Evolutionary conservation across 2,797 vertebrate genomes (phyloP).

Genomic region (Heteromormyrus szaboi): DNA sequence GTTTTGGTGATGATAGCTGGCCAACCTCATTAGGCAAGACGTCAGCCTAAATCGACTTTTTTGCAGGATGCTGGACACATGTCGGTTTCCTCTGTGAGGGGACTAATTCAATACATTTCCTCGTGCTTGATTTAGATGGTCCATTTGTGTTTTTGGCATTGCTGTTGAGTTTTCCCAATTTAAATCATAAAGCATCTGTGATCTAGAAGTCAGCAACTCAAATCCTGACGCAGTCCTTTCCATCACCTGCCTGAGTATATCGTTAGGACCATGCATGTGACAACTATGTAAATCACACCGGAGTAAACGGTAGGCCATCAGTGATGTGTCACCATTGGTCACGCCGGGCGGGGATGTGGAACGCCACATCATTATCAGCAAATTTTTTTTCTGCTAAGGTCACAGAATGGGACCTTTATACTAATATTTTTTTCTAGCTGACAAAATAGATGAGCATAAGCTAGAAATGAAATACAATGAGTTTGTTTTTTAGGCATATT

Average conservation of each 20-base stretch:
- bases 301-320: neutral
- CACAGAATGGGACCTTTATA: conserved; percentile 9
- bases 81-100: conserved; percentile 21
- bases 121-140: neutral
- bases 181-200: neutral
- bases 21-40: conserved; percentile 33
- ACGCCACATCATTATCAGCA: conserved; percentile 33
- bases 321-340: conserved; percentile 46
- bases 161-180: conserved; percentile 2
- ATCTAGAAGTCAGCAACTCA: conserved; percentile 22
- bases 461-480: conserved; percentile 27
- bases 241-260: conserved; percentile 46
- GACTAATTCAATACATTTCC: neutral
- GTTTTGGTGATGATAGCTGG: conserved; percentile 33
- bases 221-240: conserved; percentile 34
- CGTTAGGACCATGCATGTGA: conserved; percentile 30
- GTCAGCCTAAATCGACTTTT: conserved; percentile 35
- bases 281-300: neutral
- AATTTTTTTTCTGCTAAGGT: conserved; percentile 34
- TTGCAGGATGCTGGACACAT: conserved; percentile 27
- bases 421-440: conserved; percentile 9
- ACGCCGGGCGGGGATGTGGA: conserved; percentile 30
- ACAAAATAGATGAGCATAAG: neutral
- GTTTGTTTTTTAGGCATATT: conserved; percentile 28
- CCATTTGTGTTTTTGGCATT: neutral